These are phyloP conservation scores for Tipula confusa DNA, from an alignment of 2,888 invertebrate species.

Conservation along the genomic window DNA sequence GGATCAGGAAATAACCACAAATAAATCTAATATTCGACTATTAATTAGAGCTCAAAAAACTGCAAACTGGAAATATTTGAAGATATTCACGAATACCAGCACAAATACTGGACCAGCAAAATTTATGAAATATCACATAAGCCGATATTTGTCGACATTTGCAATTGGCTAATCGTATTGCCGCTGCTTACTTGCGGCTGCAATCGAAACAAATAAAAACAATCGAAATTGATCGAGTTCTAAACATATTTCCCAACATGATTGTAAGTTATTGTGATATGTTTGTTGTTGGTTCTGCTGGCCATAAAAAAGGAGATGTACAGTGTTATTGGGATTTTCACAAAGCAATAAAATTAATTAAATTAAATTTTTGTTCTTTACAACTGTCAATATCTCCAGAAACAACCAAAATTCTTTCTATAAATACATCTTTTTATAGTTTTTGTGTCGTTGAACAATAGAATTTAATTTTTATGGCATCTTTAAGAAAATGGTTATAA, in stretches of 20 bases:
- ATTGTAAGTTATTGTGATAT: no score
- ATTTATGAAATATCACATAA: no score
- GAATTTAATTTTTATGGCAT: background rate
- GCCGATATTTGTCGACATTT: no score
- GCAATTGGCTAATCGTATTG: no score
- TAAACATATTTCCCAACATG: background rate
- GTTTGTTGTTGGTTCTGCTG: background rate
- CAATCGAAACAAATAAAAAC: background rate
- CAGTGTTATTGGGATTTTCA: background rate
- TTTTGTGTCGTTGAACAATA: background rate
- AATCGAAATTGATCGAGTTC: background rate
- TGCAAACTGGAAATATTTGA: no score
- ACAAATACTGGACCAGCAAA: no score
- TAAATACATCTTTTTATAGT: background rate
- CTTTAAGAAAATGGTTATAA: conserved; percentile 9
- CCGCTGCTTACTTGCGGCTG: no score
- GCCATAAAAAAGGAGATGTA: background rate
- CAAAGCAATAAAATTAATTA: conserved; percentile 7
- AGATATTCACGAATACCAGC: no score
- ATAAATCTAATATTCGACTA: no score
- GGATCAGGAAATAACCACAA: no score
- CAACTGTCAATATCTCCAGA: background rate
- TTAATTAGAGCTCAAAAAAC: no score
- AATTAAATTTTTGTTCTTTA: conserved; percentile 6
- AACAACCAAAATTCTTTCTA: background rate